Evolutionary conservation across 2,888 invertebrate species (phyloP), one percentile per base, ranked within the genome.

Genomic region (Holacanthella duospinosa): DNA sequence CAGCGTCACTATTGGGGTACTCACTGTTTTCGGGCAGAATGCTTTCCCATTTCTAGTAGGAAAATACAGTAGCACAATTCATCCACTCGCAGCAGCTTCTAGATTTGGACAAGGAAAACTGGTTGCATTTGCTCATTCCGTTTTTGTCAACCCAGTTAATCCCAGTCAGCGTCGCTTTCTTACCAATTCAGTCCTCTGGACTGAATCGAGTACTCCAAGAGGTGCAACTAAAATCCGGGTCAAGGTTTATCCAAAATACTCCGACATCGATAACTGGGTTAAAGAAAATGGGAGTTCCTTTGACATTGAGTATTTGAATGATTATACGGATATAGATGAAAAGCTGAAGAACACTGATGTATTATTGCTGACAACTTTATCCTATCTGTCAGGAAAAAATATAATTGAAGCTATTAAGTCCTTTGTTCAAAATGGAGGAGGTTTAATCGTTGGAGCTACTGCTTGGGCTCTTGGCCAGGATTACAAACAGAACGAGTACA

Each of bases 351-450:
- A n/a, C 4, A 6, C 25, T 21, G 28, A 55, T n/a, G 55, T 55
- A 6, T 16, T 55, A 3, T n/a, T n/a, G n/a, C n/a, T n/a, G n/a
- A n/a, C n/a, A n/a, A n/a, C n/a, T n/a, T n/a, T n/a, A n/a, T n/a
- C n/a, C n/a, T n/a, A n/a, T n/a, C n/a, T n/a, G n/a, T n/a, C n/a
- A n/a, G n/a, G n/a, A n/a, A n/a, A n/a, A n/a, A n/a, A n/a, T n/a
- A 12, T 55, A 6, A 16, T 55, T 6, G 55, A 55, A 24, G 29
- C 29, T 3, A 6, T 58, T 9, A 25, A 43, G 24, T 4, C 6
- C 3, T 58, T 58, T 24, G 36, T 58, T 9, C 4, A 58, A 36
- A 43, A 29, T n/a, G 58, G 58, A 6, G 58, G 58, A 21, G 58
- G 58, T 4, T 24, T 58, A 4, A 16, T 29, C 6, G n/a, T n/a